These are phyloP conservation scores for Holcopasites calliopsidis DNA, from an alignment of 1,140 invertebrate species.

Conservation along the genomic window DNA sequence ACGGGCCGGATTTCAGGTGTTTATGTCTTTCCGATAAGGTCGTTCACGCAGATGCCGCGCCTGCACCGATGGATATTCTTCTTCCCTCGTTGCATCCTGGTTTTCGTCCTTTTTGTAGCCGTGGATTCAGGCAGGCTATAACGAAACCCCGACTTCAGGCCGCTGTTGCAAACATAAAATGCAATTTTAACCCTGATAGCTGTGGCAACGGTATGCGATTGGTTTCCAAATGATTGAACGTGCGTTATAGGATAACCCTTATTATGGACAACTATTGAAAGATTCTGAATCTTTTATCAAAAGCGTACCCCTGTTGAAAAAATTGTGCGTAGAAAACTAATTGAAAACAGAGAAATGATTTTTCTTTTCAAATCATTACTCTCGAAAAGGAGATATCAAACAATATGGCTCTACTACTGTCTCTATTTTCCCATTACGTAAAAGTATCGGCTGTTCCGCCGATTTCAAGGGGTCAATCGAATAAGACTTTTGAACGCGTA, in stretches of 20 bases:
- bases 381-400: too few relatives aligned
- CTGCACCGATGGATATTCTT: conserved; percentile 69
- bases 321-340: too few relatives aligned
- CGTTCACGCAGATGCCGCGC: conserved; percentile 73
- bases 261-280: too few relatives aligned
- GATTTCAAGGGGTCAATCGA: not conserved
- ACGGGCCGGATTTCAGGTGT: conserved; percentile 77
- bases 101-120: not conserved
- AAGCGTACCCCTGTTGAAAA: too few relatives aligned
- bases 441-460: too few relatives aligned
- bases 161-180: not conserved
- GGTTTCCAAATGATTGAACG: not conserved
- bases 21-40: conserved; percentile 80
- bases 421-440: not conserved
- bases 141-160: conserved; percentile 7
- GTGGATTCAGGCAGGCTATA: conserved; percentile 24
- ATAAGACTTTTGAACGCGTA: not conserved
- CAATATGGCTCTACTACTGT: not conserved
- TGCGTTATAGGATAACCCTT: not conserved
- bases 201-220: not conserved
- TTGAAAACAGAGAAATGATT: too few relatives aligned
- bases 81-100: conserved; percentile 34
- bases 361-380: too few relatives aligned
- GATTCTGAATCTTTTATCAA: too few relatives aligned
- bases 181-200: not conserved